phyloP scores from a whole-genome alignment of 2,113 vertebrate genomes.

The Takifugu bimaculatus region DNA sequence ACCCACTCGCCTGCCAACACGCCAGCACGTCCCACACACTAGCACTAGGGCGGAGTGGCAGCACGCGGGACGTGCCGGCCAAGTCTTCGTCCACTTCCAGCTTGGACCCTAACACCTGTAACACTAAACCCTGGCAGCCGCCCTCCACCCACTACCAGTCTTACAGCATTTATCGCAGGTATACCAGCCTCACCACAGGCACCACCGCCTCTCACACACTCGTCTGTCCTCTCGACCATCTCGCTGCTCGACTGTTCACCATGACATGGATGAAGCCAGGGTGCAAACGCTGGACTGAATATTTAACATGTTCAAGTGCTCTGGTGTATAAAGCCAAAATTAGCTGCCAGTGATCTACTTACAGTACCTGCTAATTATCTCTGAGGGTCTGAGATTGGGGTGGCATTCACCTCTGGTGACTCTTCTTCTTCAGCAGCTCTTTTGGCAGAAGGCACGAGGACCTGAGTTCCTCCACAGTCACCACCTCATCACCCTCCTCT shows the following conservation, averaged over 20 bases:
- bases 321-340: too few relatives aligned
- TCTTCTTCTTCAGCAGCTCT: conserved; percentile 78
- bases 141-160: conserved; percentile 77
- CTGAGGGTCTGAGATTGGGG: too few relatives aligned
- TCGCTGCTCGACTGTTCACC: conserved; percentile 7
- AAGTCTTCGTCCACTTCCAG: conserved; percentile 82
- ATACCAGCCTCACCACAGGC: conserved; percentile 46
- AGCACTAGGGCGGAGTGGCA: conserved; percentile 80
- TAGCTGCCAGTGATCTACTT: too few relatives aligned
- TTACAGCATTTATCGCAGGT: conserved; percentile 83
- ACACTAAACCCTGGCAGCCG: conserved; percentile 79
- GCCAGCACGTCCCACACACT: conserved; percentile 80
- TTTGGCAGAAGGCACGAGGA: conserved; percentile 93
- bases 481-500: conserved; percentile 55
- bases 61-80: conserved; percentile 80
- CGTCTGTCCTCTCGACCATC: conserved; percentile 22
- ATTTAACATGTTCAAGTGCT: too few relatives aligned
- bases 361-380: too few relatives aligned
- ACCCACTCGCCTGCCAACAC: conserved; percentile 60
- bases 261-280: neutral
- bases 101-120: conserved; percentile 81
- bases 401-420: neutral
- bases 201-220: conserved; percentile 17
- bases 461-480: conserved; percentile 81
- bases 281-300: too few relatives aligned